Evolutionary conservation across 2,113 vertebrate species (phyloP), one percentile per base, ranked within the genome.

Genomic region (Zosterops pallidus): DNA sequence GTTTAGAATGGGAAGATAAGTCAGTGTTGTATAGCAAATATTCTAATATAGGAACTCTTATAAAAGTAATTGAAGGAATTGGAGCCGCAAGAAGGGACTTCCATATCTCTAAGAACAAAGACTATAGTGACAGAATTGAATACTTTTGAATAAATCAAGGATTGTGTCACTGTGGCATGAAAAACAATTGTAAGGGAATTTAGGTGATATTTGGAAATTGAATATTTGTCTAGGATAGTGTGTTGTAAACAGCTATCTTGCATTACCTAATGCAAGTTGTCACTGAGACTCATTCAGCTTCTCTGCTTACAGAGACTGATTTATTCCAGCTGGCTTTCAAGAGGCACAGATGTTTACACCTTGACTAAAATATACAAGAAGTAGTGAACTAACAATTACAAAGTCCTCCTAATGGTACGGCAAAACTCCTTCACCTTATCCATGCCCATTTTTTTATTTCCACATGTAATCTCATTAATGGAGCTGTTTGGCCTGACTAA

Each of bases 371-470:
- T 4, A 42, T 28, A 64, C 23, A 63, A 53, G 47, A 82, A 63
- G 55, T 11, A 74, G 8, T 53, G 20, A 52, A 37, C 2, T 53
- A 41, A 39, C 47, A 41, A 75, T 75, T 84, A 53, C 47, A 9
- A 63, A 70, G 31, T 42, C 14, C 13, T 82, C 14, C 13, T 68
- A 46, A 46, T 21, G 5, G 14, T 83, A 37, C 22, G 39, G 20
- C 20, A 29, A 35, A 53, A 74, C 9, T 70, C 22, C 35, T 72
- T 65, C 52, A 65, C 4, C 22, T 26, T 82, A 74, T 49, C 65
- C 5, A 16, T 33, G 14, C 19, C 1, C 9, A 9, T 31, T 53
- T n/a, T 33, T 37, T 44, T 11, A 0, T 14, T 25, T 26, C 5
- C 15, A 6, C 11, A 15, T 49, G 16, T 82, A 82, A 39, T 75